Base-by-base conservation (phyloP, 2,113 vertebrate genomes). In the Pavo muticus region DNA sequence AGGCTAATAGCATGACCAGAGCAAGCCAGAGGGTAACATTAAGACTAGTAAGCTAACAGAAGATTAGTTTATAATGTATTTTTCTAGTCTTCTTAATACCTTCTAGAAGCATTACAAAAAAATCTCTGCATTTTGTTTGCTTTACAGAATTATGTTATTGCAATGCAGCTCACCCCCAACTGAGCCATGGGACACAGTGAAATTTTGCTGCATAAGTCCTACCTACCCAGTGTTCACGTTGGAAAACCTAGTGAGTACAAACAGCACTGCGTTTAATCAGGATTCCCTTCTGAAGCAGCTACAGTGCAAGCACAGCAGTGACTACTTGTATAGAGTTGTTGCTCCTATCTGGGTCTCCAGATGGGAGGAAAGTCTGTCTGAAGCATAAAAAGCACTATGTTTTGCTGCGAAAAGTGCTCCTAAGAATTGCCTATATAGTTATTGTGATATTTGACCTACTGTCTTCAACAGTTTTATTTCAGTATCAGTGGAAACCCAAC, bases 51-150 rank as follows among this genome's bases (percentile, higher is more conserved):
- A 93, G 45, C 45, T 71, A 80, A 74, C 67, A 69, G 92, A 94
- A 91, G 35, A 94, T 79, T 64, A 60, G 25, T 18, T 87, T 95
- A 90, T 84, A 70, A 95, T 94, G 94, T 88, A 92, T 73, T 96
- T 54, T 76, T 81, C 54, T 39, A 77, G 32, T 73, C 48, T 94
- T 91, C 88, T 75, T 79, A 69, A 90, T 56, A 88, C 57, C n/a
- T 35, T 81, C 21, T 56, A 78, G 19, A 85, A 60, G 7, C 35
- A 63, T 76, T 4, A 68, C 48, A 29, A 32, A 45, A 45, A 73
- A 42, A 54, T 78, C 29, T 85, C 35, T 76, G 45, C 72, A 64
- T 14, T 63, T 17, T 37, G 14, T 54, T 37, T 63, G 13, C 45
- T 93, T 94, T 57, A 88, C 25, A 42, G 47, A 87, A 56, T 60